Conservation (phyloP, 2,113 vertebrate species). For the Irena cyanogastra region DNA sequence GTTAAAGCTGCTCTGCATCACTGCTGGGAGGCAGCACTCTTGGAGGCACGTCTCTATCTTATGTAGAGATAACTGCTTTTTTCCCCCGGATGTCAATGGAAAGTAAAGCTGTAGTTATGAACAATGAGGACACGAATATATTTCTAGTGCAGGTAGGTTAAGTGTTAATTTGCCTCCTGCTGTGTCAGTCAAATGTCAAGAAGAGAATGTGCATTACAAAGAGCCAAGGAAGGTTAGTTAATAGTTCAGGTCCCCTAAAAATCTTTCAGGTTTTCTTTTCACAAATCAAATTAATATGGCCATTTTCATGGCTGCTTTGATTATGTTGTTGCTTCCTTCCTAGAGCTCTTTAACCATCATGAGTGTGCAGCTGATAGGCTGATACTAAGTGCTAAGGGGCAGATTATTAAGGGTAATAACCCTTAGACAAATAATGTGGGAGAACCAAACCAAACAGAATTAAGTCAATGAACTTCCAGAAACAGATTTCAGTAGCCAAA, state of each 20-base stretch:
- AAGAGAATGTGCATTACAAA: background rate
- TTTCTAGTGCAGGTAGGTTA: background rate
- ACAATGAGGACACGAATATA: slow-evolving; percentile 28
- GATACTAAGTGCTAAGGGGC: background rate
- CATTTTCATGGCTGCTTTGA: background rate
- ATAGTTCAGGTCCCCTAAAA: background rate
- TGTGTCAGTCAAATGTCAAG: slow-evolving; percentile 44
- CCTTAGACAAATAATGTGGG: background rate
- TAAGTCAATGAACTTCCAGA: background rate
- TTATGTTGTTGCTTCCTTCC: background rate
- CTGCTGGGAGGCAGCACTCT: background rate
- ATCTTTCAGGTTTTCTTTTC: background rate
- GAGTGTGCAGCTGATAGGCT: background rate
- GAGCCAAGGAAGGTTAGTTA: background rate
- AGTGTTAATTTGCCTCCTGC: slow-evolving; percentile 55
- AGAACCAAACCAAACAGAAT: background rate
- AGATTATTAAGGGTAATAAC: background rate
- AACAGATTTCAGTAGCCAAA: background rate
- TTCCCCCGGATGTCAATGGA: background rate
- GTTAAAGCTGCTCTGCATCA: background rate
- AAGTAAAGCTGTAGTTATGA: slow-evolving; percentile 17
- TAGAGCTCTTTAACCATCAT: background rate
- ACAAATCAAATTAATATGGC: background rate
- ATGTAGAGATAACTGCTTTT: background rate
- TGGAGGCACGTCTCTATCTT: no score